Evolutionary conservation across 2,113 vertebrate species (phyloP), one percentile per base, ranked within the genome.

Genomic region (Lucifuga dentata): DNA sequence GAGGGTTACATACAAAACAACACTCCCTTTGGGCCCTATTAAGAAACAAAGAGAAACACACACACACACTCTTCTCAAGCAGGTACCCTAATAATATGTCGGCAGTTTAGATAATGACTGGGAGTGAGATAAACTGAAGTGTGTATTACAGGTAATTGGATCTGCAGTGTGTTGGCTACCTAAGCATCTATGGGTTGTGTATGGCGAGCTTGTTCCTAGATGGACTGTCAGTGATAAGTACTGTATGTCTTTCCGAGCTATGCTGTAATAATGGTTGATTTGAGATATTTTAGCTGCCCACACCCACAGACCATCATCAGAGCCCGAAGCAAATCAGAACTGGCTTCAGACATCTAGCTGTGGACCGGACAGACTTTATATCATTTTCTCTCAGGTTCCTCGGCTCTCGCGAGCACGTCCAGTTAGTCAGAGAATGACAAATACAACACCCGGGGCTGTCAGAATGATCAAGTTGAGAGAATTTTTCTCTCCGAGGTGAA

Each of bases 31-130:
- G 96, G 96, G 95, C 90, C 84, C 95, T 93, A 95, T 98, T 98
- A 96, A 92, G 90, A 91, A 72, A 87, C 79, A 80, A 84, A 83
- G 90, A 91, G 92, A 88, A 92, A 88, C 83, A 87, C 80, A 83
- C 71, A 84, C 78, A 78, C 80, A 83, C 71, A 84, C 78, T 77
- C 72, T 80, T 87, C 81, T 86, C 85, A 94, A 92, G 91, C 84
- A 86, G 88, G 91, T 91, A 86, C 75, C 88, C 88, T 94, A 93
- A 96, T 98, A 96, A 96, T 95, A 95, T 95, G 95, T 95, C 90
- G 88, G 94, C 95, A 97, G 96, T 98, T 96, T 97, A 97, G 96
- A 94, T 98, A 97, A 97, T 96, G 96, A 96, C 95, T 94, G 92
- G 94, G 93, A 95, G 95, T 94, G 96, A 98, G 96, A 96, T 96